Percentiles rank a stretch among this genome's conserved stretches.
Evolutionary conservation across 2,113 vertebrate species (phyloP).

Genomic region (Eudorcas thomsonii): DNA sequence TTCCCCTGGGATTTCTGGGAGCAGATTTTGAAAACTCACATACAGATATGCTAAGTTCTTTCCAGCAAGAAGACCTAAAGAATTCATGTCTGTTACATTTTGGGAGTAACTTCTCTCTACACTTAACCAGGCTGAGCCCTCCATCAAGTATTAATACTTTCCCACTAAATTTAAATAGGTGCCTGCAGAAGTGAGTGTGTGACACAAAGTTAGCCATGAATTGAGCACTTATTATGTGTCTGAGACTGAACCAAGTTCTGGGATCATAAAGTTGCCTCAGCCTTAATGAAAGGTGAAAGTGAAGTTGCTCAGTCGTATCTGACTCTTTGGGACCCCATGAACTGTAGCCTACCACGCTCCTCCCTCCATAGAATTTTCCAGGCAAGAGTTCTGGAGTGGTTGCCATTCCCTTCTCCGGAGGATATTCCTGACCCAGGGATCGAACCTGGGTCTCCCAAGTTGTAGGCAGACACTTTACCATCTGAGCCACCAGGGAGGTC

Average conservation of each 20-base stretch:
- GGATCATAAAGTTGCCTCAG: not conserved
- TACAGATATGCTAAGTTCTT: not conserved
- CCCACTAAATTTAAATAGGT: not conserved
- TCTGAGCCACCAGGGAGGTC: not conserved
- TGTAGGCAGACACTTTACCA: not conserved
- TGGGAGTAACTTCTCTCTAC: not conserved
- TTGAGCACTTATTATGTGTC: not conserved
- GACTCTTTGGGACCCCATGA: not conserved
- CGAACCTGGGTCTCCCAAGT: rapidly evolving
- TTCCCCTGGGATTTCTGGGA: not conserved
- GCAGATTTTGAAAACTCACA: not conserved
- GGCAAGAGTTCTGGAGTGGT: not conserved
- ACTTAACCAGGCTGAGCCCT: not conserved
- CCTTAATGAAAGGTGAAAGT: not conserved
- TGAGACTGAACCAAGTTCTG: not conserved
- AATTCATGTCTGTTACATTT: not conserved
- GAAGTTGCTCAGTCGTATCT: not conserved
- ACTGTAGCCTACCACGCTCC: not conserved
- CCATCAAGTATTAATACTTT: not conserved
- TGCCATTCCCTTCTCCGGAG: not conserved
- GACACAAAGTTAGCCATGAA: not conserved
- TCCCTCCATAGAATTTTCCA: not conserved
- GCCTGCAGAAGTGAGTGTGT: not conserved
- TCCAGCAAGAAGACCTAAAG: not conserved
- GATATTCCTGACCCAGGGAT: not conserved